Base-by-base conservation (phyloP, 1,140 invertebrate genomes). In the Hirudo medicinalis region DNA sequence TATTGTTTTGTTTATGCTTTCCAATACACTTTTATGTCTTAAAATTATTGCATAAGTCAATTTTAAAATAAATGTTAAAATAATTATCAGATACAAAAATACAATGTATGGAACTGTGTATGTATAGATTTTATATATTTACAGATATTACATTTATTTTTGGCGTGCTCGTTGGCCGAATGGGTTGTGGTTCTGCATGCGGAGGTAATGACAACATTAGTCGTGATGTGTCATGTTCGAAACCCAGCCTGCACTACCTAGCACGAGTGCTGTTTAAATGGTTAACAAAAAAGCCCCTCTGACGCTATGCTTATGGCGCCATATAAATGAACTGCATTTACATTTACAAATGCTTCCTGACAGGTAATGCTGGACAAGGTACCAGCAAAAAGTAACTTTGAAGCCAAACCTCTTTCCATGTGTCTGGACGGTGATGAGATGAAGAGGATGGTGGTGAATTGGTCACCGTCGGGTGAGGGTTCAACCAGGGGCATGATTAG, bases 321-420 rank as follows among this genome's bases (percentile, higher is more conserved):
- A n/a, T n/a, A n/a, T n/a, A n/a, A n/a, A n/a, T n/a, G n/a, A n/a
- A n/a, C n/a, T n/a, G n/a, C n/a, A n/a, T n/a, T n/a, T n/a, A n/a
- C n/a, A n/a, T n/a, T n/a, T n/a, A n/a, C n/a, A 32, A 25, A 25
- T 63, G 20, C 11, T n/a, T 2, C 3, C 19, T 25, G 22, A 63
- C 20, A 63, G 57, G 57, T 63, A 25, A 32, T 63, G 22, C 22
- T 63, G 57, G 57, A 63, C 22, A 63, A 63, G 29, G 57, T 63
- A 20, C 57, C 57, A 25, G 29, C 8, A n/a, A 63, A 63, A 32
- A 63, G 19, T 6, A 63, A 63, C 19, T 63, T 63, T 63, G 22
- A 63, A 63, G 57, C 29, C 22, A 32, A 63, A 63, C 57, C 57
- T 25, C 29, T 63, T 13, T 63, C 22, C 57, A 25, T 63, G 22